Base-by-base conservation (phyloP, 2,888 invertebrate genomes). In the Podotricha telesiphe region DNA sequence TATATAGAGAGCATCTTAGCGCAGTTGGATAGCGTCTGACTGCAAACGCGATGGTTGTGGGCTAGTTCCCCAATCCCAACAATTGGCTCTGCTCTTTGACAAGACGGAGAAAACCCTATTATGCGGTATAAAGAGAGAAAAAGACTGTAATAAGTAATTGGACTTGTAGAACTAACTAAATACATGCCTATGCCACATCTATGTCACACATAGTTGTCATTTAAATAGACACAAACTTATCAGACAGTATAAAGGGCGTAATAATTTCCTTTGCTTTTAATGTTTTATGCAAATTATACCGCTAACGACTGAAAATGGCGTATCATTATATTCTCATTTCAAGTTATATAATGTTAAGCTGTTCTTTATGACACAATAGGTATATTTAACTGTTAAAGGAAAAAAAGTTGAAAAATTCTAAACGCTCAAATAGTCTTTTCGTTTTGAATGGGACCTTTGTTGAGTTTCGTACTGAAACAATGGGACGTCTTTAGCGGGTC, bases 401-500 rank as follows among this genome's bases (percentile, higher is more conserved):
- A 22, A n/a, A 13, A 15, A 17, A 6, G 13, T n/a, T 8, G 5
- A 59, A 59, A 59, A 0, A 11, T 28, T 45, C 22, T 22, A 45
- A 59, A 28, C 1, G 45, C n/a, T 59, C 22, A 45, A 22, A 59
- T 28, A 55, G 11, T 11, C 22, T 5, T 45, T 45, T 59, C 20
- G 5, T 28, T 42, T 45, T 45, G 17, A 62, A 62, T 62, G 34
- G 50, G 37, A 62, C 47, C 19, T 62, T 48, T 48, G 62, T 66
- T 68, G 65, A 50, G 45, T 15, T 62, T 66, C 19, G 22, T 69
- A 65, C n/a, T 64, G 48, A 37, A 69, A 73, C 73, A 69, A 69
- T 59, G 64, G 22, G 53, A 45, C 63, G 67, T 66, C 69, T 68
- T 71, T 65, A 68, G 64, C 67, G 63, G 71, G 67, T 67, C 67